phyloP scores from a whole-genome alignment of 2,113 vertebrate genomes.

The Balaenoptera acutorostrata region DNA sequence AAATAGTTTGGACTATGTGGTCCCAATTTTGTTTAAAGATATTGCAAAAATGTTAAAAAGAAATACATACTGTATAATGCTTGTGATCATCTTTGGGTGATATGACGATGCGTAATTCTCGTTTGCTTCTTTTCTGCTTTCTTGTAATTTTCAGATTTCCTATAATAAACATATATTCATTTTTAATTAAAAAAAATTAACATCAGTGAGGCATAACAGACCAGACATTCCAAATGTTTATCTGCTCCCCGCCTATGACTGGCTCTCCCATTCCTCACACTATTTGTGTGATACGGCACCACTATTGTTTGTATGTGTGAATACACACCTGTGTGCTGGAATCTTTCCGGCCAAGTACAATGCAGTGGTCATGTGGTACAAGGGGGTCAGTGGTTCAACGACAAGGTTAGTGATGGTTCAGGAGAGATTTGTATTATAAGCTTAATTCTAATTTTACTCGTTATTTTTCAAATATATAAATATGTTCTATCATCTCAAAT shows the following conservation, averaged over 20 bases:
- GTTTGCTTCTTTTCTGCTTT: background rate
- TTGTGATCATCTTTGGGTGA: background rate
- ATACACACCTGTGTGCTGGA: fast-evolving
- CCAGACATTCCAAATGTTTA: background rate
- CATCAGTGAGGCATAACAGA: background rate
- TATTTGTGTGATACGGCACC: background rate
- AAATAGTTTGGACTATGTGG: background rate
- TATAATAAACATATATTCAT: background rate
- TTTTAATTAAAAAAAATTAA: background rate
- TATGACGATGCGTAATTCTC: background rate
- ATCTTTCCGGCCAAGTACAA: background rate
- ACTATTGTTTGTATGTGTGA: too few relatives aligned
- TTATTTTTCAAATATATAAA: background rate
- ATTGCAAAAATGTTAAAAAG: background rate
- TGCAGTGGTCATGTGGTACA: fast-evolving
- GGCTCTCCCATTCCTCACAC: background rate
- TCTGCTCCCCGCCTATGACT: background rate
- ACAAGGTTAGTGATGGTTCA: background rate
- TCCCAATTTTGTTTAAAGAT: background rate
- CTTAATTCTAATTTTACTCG: background rate
- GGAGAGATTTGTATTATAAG: background rate
- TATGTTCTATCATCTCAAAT: background rate
- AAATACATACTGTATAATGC: background rate
- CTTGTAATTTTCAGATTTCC: background rate
- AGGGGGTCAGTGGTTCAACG: background rate